A percentile compares a stretch with the other conserved stretches of the same genome.
phyloP scores from a whole-genome alignment of 2,888 invertebrate species.

The Phorcus lineatus region DNA sequence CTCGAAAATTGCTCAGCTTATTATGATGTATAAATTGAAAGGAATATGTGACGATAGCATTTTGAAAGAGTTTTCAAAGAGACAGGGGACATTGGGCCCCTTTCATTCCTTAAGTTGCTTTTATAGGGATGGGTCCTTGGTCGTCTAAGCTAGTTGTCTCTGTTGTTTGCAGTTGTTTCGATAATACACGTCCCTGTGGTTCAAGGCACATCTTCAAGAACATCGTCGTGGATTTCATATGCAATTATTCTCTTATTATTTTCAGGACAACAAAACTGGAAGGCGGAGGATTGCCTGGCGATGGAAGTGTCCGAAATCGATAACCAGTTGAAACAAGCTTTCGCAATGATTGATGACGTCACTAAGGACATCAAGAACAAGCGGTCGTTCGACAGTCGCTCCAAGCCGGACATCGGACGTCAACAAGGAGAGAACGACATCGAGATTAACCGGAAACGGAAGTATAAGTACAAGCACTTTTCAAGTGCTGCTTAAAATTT shows the following conservation, averaged over 20 bases:
- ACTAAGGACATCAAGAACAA: constrained; percentile 22
- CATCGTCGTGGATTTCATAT: not conserved
- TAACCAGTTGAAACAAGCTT: constrained; percentile 18
- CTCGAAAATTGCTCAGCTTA: too few relatives aligned
- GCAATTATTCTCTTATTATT: not conserved
- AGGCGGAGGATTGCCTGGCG: constrained; percentile 1
- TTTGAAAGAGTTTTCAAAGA: too few relatives aligned
- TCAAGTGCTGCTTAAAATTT: not conserved
- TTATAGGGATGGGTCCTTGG: too few relatives aligned
- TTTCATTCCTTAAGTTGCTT: too few relatives aligned
- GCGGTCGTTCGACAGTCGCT: not conserved
- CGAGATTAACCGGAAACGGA: not conserved
- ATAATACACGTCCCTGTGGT: too few relatives aligned
- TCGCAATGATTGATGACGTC: constrained; percentile 21
- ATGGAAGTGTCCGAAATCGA: constrained; percentile 21
- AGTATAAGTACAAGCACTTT: constrained; percentile 12
- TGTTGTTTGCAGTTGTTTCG: too few relatives aligned
- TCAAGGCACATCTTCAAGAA: too few relatives aligned
- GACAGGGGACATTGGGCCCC: too few relatives aligned
- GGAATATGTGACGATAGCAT: too few relatives aligned
- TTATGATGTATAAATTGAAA: too few relatives aligned
- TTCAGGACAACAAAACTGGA: constrained; percentile 18
- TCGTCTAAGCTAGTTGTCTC: too few relatives aligned
- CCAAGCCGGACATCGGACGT: constrained; percentile 10
- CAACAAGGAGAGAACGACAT: not conserved